A percentile compares a stretch with the other conserved stretches of the same genome.
Evolutionary conservation across 2,888 invertebrate species (phyloP).

Genomic region (Hyppa rectilinea): DNA sequence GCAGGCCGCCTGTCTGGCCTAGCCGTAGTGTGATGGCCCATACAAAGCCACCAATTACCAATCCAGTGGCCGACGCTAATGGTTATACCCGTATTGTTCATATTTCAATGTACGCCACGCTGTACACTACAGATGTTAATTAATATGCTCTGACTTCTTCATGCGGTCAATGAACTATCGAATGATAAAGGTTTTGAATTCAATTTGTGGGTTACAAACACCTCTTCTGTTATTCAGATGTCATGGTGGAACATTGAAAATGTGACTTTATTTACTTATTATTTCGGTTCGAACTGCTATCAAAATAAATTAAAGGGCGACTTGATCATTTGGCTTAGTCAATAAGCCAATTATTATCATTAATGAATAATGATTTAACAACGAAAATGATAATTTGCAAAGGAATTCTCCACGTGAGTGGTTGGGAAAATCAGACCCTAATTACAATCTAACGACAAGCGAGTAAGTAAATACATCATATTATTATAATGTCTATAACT

Average conservation of each 20-base stretch:
- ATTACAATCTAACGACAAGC: conserved; percentile 29
- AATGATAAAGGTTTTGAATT: conserved; percentile 60
- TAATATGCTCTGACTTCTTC: conserved; percentile 62
- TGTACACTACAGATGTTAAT: conserved; percentile 63
- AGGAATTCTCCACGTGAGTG: background rate
- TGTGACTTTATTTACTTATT: background rate
- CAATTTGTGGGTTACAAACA: conserved; percentile 34
- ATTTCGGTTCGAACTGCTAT: no score
- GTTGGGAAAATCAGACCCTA: conserved; percentile 10
- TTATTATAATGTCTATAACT: conserved; percentile 14
- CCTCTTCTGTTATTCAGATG: conserved; percentile 18
- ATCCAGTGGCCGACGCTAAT: conserved; percentile 68
- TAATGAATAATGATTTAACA: background rate
- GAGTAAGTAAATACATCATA: conserved; percentile 13
- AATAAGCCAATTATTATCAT: background rate
- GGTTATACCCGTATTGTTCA: conserved; percentile 68
- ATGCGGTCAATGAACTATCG: conserved; percentile 58
- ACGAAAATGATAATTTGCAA: conserved; percentile 5
- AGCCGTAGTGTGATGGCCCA: conserved; percentile 77
- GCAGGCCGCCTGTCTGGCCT: conserved; percentile 83
- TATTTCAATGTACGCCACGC: conserved; percentile 66
- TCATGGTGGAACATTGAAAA: background rate
- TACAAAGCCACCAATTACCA: conserved; percentile 84
- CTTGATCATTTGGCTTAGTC: background rate
- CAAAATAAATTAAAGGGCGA: background rate